Percentiles rank a stretch among this genome's conserved stretches.
These are phyloP conservation scores for Eledona agricola DNA, from an alignment of 2,888 invertebrate species.

Conservation along the genomic window DNA sequence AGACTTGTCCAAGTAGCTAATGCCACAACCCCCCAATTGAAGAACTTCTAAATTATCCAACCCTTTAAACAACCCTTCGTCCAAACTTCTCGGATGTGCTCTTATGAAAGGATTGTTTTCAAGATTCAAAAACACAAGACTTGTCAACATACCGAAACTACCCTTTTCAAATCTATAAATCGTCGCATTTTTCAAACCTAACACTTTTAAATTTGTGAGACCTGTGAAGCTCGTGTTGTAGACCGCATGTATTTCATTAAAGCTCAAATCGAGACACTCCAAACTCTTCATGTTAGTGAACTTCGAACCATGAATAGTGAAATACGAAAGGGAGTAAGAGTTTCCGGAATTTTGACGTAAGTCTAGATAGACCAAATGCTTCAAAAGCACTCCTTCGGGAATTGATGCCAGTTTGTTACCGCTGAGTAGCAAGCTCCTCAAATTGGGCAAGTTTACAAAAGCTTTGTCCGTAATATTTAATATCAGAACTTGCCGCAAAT, in stretches of 20 bases:
- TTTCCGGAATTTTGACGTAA: slow-evolving; percentile 65
- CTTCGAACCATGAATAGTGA: slow-evolving; percentile 64
- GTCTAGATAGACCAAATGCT: slow-evolving; percentile 65
- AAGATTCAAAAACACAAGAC: slow-evolving; percentile 65
- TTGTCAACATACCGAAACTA: slow-evolving; percentile 63
- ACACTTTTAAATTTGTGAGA: slow-evolving; percentile 62
- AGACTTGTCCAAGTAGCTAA: slow-evolving; percentile 60
- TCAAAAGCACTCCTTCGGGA: slow-evolving; percentile 64
- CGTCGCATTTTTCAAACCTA: slow-evolving; percentile 66
- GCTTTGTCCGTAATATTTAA: slow-evolving; percentile 63
- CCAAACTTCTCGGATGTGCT: slow-evolving; percentile 46
- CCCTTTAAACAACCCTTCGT: slow-evolving; percentile 62
- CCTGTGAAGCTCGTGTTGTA: slow-evolving; percentile 65
- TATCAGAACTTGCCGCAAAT: slow-evolving; percentile 66
- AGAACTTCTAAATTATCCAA: slow-evolving; percentile 64
- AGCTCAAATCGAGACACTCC: slow-evolving; percentile 65
- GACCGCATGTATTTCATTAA: slow-evolving; percentile 66
- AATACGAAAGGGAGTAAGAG: slow-evolving; percentile 62
- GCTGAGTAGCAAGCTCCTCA: slow-evolving; percentile 64
- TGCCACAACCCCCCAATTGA: slow-evolving; percentile 65
- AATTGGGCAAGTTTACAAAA: slow-evolving; percentile 65
- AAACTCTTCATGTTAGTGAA: slow-evolving; percentile 65
- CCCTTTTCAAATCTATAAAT: slow-evolving; percentile 64
- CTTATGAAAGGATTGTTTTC: slow-evolving; percentile 65
- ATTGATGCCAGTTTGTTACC: slow-evolving; percentile 66